A percentile compares a stretch with the other conserved stretches of the same genome.
Evolutionary conservation across 2,113 vertebrate genomes (phyloP).

Genomic region (Tor tambroides): DNA sequence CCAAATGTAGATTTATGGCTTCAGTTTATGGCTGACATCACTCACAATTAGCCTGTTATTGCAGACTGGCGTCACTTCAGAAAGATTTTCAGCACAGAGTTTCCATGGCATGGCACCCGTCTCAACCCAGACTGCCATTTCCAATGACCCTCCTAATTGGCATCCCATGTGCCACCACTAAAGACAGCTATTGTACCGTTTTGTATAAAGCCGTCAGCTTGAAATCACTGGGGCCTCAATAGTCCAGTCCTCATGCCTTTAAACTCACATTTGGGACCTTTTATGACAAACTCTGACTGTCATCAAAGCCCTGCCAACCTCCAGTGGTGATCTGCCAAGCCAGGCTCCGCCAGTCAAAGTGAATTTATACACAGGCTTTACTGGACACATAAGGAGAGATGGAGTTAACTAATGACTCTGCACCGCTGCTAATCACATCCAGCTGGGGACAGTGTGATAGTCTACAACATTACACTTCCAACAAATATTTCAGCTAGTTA

Average conservation of each 20-base stretch:
- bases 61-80: conserved; percentile 24
- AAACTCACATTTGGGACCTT: conserved; percentile 57
- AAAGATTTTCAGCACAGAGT: conserved; percentile 25
- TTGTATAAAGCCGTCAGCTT: not conserved
- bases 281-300: conserved; percentile 63
- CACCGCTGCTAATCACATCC: conserved; percentile 21
- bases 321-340: conserved; percentile 50
- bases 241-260: conserved; percentile 53
- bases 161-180: conserved; percentile 49
- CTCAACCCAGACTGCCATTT: conserved; percentile 44
- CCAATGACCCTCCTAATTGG: conserved; percentile 57
- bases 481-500: conserved; percentile 14
- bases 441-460: conserved; percentile 28
- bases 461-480: conserved; percentile 11
- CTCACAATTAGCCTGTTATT: conserved; percentile 32
- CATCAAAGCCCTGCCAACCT: conserved; percentile 63
- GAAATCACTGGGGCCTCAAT: conserved; percentile 32
- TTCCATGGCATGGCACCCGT: conserved; percentile 20
- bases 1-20: conserved; percentile 22
- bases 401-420: conserved; percentile 45
- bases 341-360: not conserved
- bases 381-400: conserved; percentile 35
- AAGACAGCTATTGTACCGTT: conserved; percentile 56
- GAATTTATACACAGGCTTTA: conserved; percentile 35
- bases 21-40: conserved; percentile 23